A percentile compares a stretch with the other conserved stretches of the same genome.
These are phyloP conservation scores for Cervus canadensis DNA, from an alignment of 2,113 vertebrate species.

Conservation along the genomic window DNA sequence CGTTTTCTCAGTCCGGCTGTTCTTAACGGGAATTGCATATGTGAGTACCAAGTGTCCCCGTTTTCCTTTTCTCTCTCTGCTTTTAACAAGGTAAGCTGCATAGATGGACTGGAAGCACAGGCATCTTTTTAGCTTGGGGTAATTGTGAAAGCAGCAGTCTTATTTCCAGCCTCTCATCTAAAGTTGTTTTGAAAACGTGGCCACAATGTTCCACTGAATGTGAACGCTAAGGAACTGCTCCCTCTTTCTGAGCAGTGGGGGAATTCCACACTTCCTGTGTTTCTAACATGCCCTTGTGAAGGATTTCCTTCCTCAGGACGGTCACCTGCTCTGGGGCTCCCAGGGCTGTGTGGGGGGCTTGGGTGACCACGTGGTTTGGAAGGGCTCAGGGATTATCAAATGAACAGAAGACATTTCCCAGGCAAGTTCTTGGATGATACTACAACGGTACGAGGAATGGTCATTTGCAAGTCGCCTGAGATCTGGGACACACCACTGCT, in stretches of 20 bases:
- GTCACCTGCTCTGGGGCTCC: not conserved
- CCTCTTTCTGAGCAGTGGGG: rapidly evolving
- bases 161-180: not conserved
- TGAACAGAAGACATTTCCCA: not conserved
- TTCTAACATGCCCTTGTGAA: not conserved
- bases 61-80: not conserved
- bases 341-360: rapidly evolving
- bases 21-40: not conserved
- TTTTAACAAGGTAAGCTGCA: rapidly evolving
- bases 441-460: rapidly evolving
- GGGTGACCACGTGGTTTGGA: not conserved
- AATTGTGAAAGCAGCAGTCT: not conserved
- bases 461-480: rapidly evolving
- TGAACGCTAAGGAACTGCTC: rapidly evolving
- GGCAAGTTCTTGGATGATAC: rapidly evolving
- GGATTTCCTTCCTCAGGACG: not conserved
- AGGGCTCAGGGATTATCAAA: not conserved
- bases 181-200: not conserved
- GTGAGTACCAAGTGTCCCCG: rapidly evolving
- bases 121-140: rapidly evolving
- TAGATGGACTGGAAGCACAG: rapidly evolving
- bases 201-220: rapidly evolving
- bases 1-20: rapidly evolving
- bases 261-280: not conserved
- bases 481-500: rapidly evolving